These are phyloP conservation scores for Sciaenops ocellatus DNA, from an alignment of 2,797 vertebrate genomes.

Conservation along the genomic window DNA sequence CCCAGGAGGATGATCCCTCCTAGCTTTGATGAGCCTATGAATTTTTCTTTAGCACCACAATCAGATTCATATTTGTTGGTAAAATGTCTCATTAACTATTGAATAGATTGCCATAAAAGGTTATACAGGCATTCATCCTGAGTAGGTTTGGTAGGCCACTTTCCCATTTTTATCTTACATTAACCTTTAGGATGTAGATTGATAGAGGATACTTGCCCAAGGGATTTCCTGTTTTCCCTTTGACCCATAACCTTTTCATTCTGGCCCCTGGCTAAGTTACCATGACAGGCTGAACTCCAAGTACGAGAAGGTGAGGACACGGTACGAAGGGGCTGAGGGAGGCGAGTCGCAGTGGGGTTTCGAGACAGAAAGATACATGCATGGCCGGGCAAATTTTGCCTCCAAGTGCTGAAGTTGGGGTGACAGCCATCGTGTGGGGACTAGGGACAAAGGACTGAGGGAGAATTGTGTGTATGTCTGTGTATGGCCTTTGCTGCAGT, in stretches of 20 bases:
- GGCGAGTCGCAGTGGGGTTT: slow-evolving; percentile 42
- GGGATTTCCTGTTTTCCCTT: slow-evolving; percentile 41
- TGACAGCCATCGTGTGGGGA: slow-evolving; percentile 71
- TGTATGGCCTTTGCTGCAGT: slow-evolving; percentile 57
- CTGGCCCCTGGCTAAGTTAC: slow-evolving; percentile 58
- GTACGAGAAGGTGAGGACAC: slow-evolving; percentile 63
- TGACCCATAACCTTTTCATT: slow-evolving; percentile 73
- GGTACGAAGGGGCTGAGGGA: slow-evolving; percentile 41
- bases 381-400: slow-evolving; percentile 60
- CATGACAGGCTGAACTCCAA: slow-evolving; percentile 74
- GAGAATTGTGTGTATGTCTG: slow-evolving; percentile 44
- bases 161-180: slow-evolving; percentile 1
- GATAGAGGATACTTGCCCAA: slow-evolving; percentile 16
- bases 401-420: slow-evolving; percentile 48
- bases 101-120: neutral
- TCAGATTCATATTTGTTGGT: neutral
- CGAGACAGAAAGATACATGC: slow-evolving; percentile 58
- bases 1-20: neutral
- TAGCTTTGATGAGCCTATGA: neutral
- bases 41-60: neutral
- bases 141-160: neutral
- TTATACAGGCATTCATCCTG: neutral
- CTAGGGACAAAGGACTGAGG: slow-evolving; percentile 45
- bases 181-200: slow-evolving; percentile 38
- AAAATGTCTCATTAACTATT: neutral